These are phyloP conservation scores for Syngnathoides biaculeatus DNA, from an alignment of 2,113 vertebrate genomes.

Conservation along the genomic window DNA sequence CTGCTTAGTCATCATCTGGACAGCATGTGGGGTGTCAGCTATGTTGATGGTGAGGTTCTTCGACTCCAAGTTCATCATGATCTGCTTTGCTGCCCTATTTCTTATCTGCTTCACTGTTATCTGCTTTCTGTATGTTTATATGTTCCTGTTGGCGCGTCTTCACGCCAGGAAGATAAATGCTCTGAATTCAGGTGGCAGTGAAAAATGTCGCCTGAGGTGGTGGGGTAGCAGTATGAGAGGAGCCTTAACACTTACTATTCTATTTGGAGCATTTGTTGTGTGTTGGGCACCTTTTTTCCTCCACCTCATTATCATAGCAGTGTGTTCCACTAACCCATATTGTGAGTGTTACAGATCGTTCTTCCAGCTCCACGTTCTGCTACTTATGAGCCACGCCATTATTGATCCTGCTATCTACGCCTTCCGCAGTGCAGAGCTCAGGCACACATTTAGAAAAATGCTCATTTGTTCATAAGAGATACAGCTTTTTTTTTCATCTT, in stretches of 20 bases:
- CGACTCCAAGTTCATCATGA: conserved; percentile 74
- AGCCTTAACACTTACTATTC: conserved; percentile 84
- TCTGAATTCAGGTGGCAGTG: conserved; percentile 54
- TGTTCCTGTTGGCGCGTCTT: conserved; percentile 87
- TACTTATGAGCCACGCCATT: conserved; percentile 87
- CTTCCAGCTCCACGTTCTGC: conserved; percentile 83
- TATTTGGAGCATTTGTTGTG: conserved; percentile 87
- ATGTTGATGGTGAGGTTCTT: conserved; percentile 82
- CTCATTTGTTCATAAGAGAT: conserved; percentile 63
- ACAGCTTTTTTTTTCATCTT: conserved; percentile 5
- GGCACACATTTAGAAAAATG: conserved; percentile 84
- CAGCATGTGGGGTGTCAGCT: conserved; percentile 73
- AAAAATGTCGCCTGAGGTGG: conserved; percentile 10
- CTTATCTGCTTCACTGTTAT: conserved; percentile 81
- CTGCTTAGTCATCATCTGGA: conserved; percentile 80
- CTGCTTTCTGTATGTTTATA: conserved; percentile 86
- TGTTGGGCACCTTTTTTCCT: conserved; percentile 92
- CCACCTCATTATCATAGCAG: conserved; percentile 83
- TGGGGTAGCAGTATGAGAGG: conserved; percentile 80
- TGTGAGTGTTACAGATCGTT: conserved; percentile 92
- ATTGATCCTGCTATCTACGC: conserved; percentile 94
- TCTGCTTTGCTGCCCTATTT: conserved; percentile 82
- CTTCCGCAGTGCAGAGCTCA: conserved; percentile 84
- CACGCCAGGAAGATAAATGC: conserved; percentile 81
- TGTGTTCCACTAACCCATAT: conserved; percentile 89